Evolutionary conservation across 2,888 invertebrate genomes (phyloP).

Genomic region (Acrobasis consociella): DNA sequence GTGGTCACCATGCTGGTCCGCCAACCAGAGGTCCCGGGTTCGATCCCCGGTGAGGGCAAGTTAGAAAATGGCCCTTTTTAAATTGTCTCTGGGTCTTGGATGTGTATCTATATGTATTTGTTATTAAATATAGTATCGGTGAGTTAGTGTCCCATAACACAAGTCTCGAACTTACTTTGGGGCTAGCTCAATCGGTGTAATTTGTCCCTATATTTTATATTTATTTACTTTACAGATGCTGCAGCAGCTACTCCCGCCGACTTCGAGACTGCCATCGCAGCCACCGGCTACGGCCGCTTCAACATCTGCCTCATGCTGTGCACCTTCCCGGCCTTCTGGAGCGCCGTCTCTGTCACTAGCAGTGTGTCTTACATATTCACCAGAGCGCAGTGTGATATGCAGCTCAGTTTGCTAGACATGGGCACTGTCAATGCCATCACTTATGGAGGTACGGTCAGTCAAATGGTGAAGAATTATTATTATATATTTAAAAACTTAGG

Average conservation of each 20-base stretch:
- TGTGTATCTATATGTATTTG: too few species aligned
- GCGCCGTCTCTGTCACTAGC: constrained; percentile 87
- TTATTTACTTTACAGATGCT: not conserved
- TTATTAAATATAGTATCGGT: too few species aligned
- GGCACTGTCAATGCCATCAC: constrained; percentile 87
- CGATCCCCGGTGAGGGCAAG: too few species aligned
- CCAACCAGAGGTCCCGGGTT: too few species aligned
- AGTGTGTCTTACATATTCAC: constrained; percentile 89
- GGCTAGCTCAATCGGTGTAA: too few species aligned
- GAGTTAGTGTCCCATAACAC: too few species aligned
- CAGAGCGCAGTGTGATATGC: constrained; percentile 88
- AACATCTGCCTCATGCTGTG: constrained; percentile 84
- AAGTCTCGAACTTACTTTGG: too few species aligned
- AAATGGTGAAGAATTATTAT: too few species aligned
- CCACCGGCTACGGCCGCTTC: constrained; percentile 87
- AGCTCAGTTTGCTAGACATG: constrained; percentile 86
- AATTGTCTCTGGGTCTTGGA: too few species aligned
- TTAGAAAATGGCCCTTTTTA: not conserved
- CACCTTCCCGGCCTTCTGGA: constrained; percentile 85
- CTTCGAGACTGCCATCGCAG: constrained; percentile 87
- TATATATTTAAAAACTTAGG: too few species aligned
- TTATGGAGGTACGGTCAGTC: constrained; percentile 83
- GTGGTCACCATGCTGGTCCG: too few species aligned
- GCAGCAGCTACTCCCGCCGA: constrained; percentile 65
- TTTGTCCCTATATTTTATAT: not conserved